phyloP scores from a whole-genome alignment of 1,140 invertebrate genomes.

The Camponotus pennsylvanicus region DNA sequence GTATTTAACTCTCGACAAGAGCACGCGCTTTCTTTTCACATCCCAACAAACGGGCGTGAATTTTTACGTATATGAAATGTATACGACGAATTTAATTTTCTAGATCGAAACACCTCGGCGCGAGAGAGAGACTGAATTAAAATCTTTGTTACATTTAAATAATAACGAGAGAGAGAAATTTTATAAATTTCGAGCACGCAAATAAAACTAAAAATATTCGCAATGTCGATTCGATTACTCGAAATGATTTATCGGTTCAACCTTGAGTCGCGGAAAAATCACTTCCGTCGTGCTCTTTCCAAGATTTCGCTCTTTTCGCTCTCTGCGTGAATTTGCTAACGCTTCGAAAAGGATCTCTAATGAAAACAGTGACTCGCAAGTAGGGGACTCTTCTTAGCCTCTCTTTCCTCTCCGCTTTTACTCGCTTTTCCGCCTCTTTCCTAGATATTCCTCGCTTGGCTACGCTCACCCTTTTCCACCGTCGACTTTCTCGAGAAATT shows the following conservation, averaged over 20 bases:
- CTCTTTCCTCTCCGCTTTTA: conserved; percentile 7
- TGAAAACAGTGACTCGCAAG: conserved; percentile 62
- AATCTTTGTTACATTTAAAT: not conserved
- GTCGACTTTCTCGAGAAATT: conserved; percentile 15
- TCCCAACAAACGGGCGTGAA: not conserved
- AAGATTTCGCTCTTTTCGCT: not conserved
- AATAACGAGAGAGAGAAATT: not conserved
- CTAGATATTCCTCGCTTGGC: not conserved
- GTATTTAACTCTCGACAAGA: not conserved
- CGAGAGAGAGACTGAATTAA: not conserved
- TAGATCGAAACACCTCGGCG: no score
- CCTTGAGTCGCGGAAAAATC: not conserved
- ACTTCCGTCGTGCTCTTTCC: not conserved
- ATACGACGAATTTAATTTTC: no score
- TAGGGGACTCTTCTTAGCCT: not conserved
- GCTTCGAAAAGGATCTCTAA: conserved; percentile 46
- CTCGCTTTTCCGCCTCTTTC: not conserved
- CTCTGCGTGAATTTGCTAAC: not conserved
- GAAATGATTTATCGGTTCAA: not conserved
- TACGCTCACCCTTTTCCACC: not conserved
- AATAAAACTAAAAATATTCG: no score
- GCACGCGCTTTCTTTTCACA: not conserved
- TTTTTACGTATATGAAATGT: no score
- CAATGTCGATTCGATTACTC: not conserved
- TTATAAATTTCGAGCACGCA: not conserved